Conservation (phyloP, 2,113 vertebrate genomes). For the Crypturellus undulatus region DNA sequence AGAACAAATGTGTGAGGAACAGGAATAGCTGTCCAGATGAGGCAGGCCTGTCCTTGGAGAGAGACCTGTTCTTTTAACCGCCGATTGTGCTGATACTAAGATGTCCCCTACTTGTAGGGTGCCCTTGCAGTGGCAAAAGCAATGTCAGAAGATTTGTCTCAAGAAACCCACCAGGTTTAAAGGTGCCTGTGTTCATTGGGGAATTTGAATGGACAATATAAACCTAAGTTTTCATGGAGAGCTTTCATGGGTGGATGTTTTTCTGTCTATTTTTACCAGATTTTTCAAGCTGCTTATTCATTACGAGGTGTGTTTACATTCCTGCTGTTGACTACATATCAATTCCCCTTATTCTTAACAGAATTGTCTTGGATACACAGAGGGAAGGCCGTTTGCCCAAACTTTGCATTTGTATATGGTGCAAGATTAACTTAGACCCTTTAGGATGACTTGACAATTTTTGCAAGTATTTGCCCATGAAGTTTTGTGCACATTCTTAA, state of each 20-base stretch:
- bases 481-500: background rate
- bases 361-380: background rate
- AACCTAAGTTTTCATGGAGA: background rate
- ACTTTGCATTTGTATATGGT: fast-evolving
- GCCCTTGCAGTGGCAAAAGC: background rate
- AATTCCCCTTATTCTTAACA: background rate
- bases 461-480: background rate
- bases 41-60: background rate
- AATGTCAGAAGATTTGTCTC: background rate
- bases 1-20: background rate
- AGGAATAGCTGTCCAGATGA: background rate
- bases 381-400: background rate
- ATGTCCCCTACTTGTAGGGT: background rate
- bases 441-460: background rate
- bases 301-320: background rate
- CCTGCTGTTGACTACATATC: background rate
- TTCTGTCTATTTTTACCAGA: background rate
- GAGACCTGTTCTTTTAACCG: background rate
- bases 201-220: background rate
- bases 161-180: background rate
- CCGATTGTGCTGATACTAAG: background rate
- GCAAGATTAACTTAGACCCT: background rate
- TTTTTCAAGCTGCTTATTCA: background rate
- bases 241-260: background rate
- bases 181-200: background rate